Base-by-base conservation (phyloP, 1,140 invertebrate species). In the Ostrea denselamellosa region DNA sequence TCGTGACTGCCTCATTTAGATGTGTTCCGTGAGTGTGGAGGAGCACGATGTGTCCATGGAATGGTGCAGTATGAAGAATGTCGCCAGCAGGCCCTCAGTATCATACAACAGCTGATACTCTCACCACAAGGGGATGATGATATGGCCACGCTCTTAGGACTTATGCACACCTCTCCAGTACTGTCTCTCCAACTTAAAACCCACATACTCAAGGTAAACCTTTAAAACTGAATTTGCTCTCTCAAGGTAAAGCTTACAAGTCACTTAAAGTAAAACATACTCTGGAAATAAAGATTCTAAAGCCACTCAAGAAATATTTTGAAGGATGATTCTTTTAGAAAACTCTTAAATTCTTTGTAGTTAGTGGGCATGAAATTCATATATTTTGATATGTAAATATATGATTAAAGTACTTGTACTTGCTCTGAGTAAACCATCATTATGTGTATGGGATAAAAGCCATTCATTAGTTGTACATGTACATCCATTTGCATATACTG, bases 121-220 rank as follows among this genome's bases (percentile, higher is more conserved):
- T 98, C 97, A 65, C 97, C 97, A 88, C 98, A 98, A 4, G 98
- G 98, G 28, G 98, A 99, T 92, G 98, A 99, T 92, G 98, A 99
- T 91, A 98, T 99, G 98, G 97, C 97, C 2, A 97, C 97, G 68
- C 95, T 99, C 58, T 96, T 99, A 5, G 97, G 97, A 65, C 97
- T 98, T 19, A 97, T 99, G 96, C 98, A 99, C 95, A 97, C 97
- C 12, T 97, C 98, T 22, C 96, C 97, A 68, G 95, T 97, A 22
- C 96, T 96, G 88, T 97, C 97, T 77, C 95, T 98, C 51, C 96
- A 97, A 88, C 96, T 99, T 9, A 99, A 99, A 95, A 97, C 97
- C 83, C 97, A 98, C 93, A 98, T 99, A 94, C 95, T 99, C 22
- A 98, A 98, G 95, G 97, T 96, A 92, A 71, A 0, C 0, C 65